A percentile compares a stretch with the other conserved stretches of the same genome.
These are phyloP conservation scores for Pogonomyrmex californicus DNA, from an alignment of 1,140 invertebrate species.

Conservation along the genomic window DNA sequence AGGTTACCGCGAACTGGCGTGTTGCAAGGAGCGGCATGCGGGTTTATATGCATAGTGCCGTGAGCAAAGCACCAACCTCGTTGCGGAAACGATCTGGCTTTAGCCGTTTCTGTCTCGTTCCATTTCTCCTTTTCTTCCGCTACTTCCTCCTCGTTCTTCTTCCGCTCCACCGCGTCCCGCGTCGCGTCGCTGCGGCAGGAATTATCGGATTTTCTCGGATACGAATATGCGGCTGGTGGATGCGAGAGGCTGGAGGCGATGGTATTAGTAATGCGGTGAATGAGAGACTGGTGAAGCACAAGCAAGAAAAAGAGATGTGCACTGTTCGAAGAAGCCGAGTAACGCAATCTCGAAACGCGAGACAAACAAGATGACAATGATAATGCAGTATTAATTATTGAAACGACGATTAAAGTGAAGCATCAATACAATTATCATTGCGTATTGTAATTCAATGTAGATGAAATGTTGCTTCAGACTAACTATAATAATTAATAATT, in stretches of 20 bases:
- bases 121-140: conserved; percentile 63
- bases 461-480: background rate
- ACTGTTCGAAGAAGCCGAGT: conserved; percentile 22
- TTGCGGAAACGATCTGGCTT: conserved; percentile 69
- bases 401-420: background rate
- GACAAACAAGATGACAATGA: conserved; percentile 17
- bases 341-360: conserved; percentile 49
- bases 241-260: conserved; percentile 44
- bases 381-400: conserved; percentile 38
- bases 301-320: conserved; percentile 43
- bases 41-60: conserved; percentile 61
- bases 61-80: conserved; percentile 67
- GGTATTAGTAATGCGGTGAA: conserved; percentile 57
- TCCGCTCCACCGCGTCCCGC: conserved; percentile 6
- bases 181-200: conserved; percentile 58
- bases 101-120: conserved; percentile 48
- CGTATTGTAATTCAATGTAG: background rate
- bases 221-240: conserved; percentile 55
- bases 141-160: conserved; percentile 25
- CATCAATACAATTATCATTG: background rate
- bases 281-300: background rate
- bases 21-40: conserved; percentile 21
- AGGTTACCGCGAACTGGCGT: conserved; percentile 39
- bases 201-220: conserved; percentile 77
- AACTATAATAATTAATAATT: background rate